Evolutionary conservation across 1,140 invertebrate species (phyloP), one percentile per base, ranked within the genome.

Genomic region (Ooceraea biroi): DNA sequence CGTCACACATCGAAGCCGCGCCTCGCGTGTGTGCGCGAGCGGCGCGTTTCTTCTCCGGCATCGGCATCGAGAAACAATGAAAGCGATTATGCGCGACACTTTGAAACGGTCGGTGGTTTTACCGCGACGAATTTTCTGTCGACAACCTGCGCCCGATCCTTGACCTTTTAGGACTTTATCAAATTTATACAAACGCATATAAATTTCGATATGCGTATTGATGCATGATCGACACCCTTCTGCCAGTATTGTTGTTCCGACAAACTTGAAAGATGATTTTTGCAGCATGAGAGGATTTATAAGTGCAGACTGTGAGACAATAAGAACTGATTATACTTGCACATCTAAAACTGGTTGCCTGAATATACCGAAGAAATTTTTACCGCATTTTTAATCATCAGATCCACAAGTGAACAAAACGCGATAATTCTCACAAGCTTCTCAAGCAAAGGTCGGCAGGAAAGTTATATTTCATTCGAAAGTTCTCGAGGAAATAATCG

Each of bases 1-100:
- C 84, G 87, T 87, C 90, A 89, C 65, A 90, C 65, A 90, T 30
- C 48, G 73, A 27, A 50, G 60, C 36, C 48, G 63, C 55, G 57
- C 22, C 68, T 63, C 63, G 74, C 78, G 63, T 69, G 83, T 27
- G 73, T 44, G 73, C 78, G 57, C 66, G 83, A 57, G 73, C 69
- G 84, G 46, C 61, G n/a, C 65, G 74, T 91, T 91, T 87, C 76
- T 85, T 89, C 91, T 90, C 85, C 80, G 72, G 74, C 69, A 78
- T 82, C 83, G 87, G 77, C 65, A 86, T 86, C 65, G 66, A 86
- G 85, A 88, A 90, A 90, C 91, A 91, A 91, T 90, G 90, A 89
- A 91, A 86, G 44, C 84, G 82, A 92, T 91, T 90, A 87, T 88
- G 66, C 25, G 65, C 57, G 69, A 71, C 27, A 41, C 25, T 71